Evolutionary conservation across 2,113 vertebrate species (phyloP), one percentile per base, ranked within the genome.

Genomic region (Chitala chitala): DNA sequence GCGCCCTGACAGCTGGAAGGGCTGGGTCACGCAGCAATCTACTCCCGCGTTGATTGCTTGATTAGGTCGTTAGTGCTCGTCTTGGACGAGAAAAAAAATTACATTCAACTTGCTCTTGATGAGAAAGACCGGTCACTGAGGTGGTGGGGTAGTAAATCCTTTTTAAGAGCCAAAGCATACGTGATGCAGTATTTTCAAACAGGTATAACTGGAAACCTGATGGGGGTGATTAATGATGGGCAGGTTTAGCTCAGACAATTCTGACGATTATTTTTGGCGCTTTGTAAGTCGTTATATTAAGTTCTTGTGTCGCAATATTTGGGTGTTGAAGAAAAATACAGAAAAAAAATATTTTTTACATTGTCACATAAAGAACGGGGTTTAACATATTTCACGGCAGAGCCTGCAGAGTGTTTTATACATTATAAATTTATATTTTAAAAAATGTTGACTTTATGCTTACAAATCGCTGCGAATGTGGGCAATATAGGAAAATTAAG

Each of bases 61-160:
- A 98, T 98, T 98, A 98, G 96, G 96, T 97, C 94, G 96, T 98
- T 98, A 98, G 94, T 85, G 93, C 92, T 92, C 90, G 81, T 86
- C 85, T 63, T 59, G 82, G 72, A 84, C 80, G 68, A 26, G 42
- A 88, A 88, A 89, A n/a, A 94, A 91, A 94, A 95, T 93, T 93
- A 94, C 95, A 86, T 95, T 91, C 93, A 86, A 92, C 92, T 36
- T 90, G 91, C 76, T 86, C 86, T 90, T 90, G 94, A 95, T 94
- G 94, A 95, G 44, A 94, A 82, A 69, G 93, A 94, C 87, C 91
- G 78, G 84, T 79, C 79, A 85, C 89, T 89, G 87, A 88, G 65
- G 36, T 2, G 68, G 74, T 50, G 78, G 33, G 55, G 24, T 36
- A 40, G 90, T 91, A 89, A 91, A 90, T 86, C 90, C 92, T 91